A percentile compares a stretch with the other conserved stretches of the same genome.
phyloP scores from a whole-genome alignment of 2,797 vertebrate species.

The Microtus obscurus region DNA sequence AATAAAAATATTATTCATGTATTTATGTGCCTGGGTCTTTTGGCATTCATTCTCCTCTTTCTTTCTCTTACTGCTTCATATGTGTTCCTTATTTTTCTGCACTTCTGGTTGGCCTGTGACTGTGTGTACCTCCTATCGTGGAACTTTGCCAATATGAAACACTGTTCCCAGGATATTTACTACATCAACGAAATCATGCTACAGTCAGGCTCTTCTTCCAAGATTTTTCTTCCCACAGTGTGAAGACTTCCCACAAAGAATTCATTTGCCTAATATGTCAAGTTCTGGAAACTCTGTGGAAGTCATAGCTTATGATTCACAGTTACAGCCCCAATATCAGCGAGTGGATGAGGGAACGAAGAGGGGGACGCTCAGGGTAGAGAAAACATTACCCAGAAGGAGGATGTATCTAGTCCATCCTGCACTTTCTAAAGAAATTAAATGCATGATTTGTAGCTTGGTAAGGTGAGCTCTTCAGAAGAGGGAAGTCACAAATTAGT shows the following conservation, averaged over 20 bases:
- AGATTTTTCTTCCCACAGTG: conserved; percentile 67
- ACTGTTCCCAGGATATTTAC: conserved; percentile 68
- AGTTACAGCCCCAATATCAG: conserved; percentile 51
- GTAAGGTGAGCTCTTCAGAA: not conserved
- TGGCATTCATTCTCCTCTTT: not conserved
- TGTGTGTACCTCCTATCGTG: conserved; percentile 5
- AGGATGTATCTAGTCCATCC: not conserved
- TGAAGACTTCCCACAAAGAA: conserved; percentile 64
- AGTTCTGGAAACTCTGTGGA: conserved; percentile 71
- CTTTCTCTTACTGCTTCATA: not conserved
- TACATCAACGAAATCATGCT: conserved; percentile 69
- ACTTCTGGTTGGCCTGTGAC: not conserved
- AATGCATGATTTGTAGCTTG: not conserved
- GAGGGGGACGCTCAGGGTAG: conserved; percentile 18
- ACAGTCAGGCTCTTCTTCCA: conserved; percentile 58
- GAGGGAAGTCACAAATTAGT: not conserved
- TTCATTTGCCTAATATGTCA: conserved; percentile 58
- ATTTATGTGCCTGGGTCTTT: conserved; percentile 65
- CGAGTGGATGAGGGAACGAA: not conserved
- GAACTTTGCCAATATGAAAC: conserved; percentile 51
- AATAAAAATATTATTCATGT: conserved; percentile 67
- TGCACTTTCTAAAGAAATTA: not conserved
- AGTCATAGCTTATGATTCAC: conserved; percentile 6
- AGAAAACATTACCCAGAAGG: not conserved
- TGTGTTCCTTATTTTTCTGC: conserved; percentile 55